Evolutionary conservation across 2,113 vertebrate species (phyloP), one percentile per base, ranked within the genome.

Genomic region (human): DNA sequence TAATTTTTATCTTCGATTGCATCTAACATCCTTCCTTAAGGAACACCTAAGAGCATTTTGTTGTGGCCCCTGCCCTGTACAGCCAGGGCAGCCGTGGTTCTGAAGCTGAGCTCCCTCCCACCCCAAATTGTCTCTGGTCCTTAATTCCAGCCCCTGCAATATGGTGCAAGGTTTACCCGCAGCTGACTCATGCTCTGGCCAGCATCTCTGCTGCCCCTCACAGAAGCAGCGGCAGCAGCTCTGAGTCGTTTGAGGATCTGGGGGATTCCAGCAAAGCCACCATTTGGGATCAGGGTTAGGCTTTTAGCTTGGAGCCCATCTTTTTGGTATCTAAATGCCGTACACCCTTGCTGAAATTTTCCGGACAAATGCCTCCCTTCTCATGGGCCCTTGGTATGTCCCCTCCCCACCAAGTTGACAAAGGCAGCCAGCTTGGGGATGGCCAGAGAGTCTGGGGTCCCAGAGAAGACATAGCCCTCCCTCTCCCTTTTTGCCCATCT

Each of bases 41-140:
- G 64, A 40, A 70, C 45, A 25, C 22, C 1, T 3, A 7, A 68
- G 45, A 43, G 16, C 5, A 1, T 32, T 8, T 4, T 22, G 32
- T 50, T 43, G 5, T 20, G 0, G 8, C 30, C 50, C n/a, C 5
- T 16, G 27, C 6, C 20, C 9, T 2, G 0, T 1, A 50, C 10
- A 30, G 2, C 50, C 32, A 6, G 9, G 57, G 95, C 82, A 30
- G 18, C 27, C 22, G 2, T 22, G 35, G 50, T 38, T 92, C 45
- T 50, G 18, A 14, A 23, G 55, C 2, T 2, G 3, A 80, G 73
- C 64, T 59, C 22, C 57, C 18, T 43, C 59, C 14, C 4, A 4
- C 6, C 23, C 8, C 2, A 0, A 16, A 17, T 13, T 43, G 52
- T n/a, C 87, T 78, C 4, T 2, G 83, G n/a, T 14, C 55, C 48